phyloP scores from a whole-genome alignment of 2,888 invertebrate species.

The Cephus nigrinus region DNA sequence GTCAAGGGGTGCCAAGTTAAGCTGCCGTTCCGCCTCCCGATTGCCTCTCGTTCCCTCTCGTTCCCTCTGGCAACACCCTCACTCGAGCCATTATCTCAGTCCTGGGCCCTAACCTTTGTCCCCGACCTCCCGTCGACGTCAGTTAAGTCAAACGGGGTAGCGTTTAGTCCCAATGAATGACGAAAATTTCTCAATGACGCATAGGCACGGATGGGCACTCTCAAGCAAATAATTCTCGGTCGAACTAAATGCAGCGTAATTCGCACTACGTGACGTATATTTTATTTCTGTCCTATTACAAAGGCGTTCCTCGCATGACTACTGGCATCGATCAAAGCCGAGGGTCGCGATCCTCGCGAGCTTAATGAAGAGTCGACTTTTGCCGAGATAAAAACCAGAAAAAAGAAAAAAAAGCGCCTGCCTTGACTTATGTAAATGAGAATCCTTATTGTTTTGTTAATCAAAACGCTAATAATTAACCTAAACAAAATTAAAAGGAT shows the following conservation, averaged over 20 bases:
- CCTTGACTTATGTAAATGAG: background rate
- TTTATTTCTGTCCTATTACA: background rate
- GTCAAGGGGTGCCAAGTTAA: background rate
- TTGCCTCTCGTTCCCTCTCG: slow-evolving; percentile 7
- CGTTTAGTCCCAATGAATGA: background rate
- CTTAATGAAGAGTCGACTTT: slow-evolving; percentile 1
- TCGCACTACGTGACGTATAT: background rate
- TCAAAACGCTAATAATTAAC: background rate
- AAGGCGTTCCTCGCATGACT: slow-evolving; percentile 6
- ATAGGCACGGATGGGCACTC: background rate
- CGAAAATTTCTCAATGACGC: background rate
- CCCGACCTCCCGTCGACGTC: background rate
- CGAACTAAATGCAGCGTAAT: background rate
- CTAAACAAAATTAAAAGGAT: background rate
- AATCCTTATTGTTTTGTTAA: background rate
- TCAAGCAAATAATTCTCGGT: background rate
- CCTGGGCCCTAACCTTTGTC: background rate
- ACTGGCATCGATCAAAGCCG: slow-evolving; percentile 18
- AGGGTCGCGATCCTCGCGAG: slow-evolving; percentile 18
- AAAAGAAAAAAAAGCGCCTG: background rate
- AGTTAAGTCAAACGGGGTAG: background rate
- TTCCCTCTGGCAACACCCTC: slow-evolving; percentile 8
- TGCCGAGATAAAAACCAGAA: too few relatives aligned
- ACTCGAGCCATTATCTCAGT: background rate
- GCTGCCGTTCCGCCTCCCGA: background rate